Conservation (phyloP, 2,888 invertebrate genomes). For the Drosophila putrida region DNA sequence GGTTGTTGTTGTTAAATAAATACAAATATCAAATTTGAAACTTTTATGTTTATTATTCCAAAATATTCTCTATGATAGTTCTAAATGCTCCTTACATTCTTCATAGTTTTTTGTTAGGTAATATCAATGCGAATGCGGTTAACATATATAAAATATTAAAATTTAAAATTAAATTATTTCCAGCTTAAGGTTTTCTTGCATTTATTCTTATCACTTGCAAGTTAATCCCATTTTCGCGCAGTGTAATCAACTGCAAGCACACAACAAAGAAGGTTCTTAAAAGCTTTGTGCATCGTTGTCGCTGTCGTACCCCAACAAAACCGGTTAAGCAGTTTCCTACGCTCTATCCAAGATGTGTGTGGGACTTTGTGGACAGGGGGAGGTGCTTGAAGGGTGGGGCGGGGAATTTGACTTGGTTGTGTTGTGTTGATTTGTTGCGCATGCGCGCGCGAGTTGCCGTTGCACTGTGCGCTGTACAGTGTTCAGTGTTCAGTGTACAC, state of each 20-base stretch:
- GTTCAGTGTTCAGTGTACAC: conserved; percentile 60
- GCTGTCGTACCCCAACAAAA: conserved; percentile 55
- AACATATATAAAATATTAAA: too few species aligned
- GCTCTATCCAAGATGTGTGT: conserved; percentile 37
- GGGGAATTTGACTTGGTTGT: conserved; percentile 47
- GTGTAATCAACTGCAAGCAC: conserved; percentile 60
- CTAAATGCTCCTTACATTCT: too few species aligned
- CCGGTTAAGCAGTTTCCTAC: conserved; percentile 70
- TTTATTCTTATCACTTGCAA: too few species aligned
- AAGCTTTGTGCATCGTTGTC: conserved; percentile 73
- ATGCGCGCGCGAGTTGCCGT: conserved; percentile 64
- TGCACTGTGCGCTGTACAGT: conserved; percentile 57
- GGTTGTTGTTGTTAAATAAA: too few species aligned
- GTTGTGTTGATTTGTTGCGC: conserved; percentile 77
- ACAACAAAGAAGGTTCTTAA: conserved; percentile 78
- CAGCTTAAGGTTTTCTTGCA: too few species aligned
- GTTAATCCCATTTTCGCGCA: conserved; percentile 12
- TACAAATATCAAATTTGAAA: too few species aligned
- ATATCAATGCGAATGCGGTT: too few species aligned
- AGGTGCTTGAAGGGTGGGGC: neutral
- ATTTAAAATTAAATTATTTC: too few species aligned
- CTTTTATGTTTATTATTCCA: too few species aligned
- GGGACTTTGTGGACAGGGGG: neutral
- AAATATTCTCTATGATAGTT: too few species aligned
- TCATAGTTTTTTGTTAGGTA: too few species aligned